Evolutionary conservation across 2,797 vertebrate genomes (phyloP), one percentile per base, ranked within the genome.

Genomic region (Melopsittacus undulatus): DNA sequence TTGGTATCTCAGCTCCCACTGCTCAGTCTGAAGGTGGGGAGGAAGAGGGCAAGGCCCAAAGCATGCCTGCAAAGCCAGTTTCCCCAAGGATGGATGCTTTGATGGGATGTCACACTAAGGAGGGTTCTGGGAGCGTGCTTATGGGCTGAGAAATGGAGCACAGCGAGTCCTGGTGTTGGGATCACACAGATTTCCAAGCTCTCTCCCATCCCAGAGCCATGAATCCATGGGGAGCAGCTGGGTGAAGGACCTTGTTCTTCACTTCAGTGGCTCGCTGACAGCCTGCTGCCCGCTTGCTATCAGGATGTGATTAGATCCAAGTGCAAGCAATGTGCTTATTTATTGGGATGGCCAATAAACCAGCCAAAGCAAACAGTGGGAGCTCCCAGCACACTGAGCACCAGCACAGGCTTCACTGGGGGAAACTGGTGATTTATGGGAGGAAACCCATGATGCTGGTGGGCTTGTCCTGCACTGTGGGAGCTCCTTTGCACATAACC

Each of bases 241-340:
- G 72, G 26, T 4, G 4, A 79, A 73, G 46, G 78, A 61, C 38
- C 36, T 64, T 59, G n/a, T 30, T 75, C 40, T 77, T 27, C 40
- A 59, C 1, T 12, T 40, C 74, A 68, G 22, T 7, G 3, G 32
- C 13, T 75, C 34, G 57, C 69, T 75, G 76, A n/a, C 43, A 73
- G 52, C 27, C 51, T 1, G 0, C 52, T 77, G 87, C 52, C 74
- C 4, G 2, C 77, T 70, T 0, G 0, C 15, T 62, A 0, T 42
- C 69, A 54, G 77, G 77, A 26, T 61, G 61, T 19, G 57, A 42
- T n/a, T 48, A 77, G 43, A 34, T 5, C 17, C 17, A 30, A 78
- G 13, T 2, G 51, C 19, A 15, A 54, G 62, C 59, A 75, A 63
- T 19, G 27, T 7, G 32, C 22, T 45, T 4, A 40, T 36, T 36